These are phyloP conservation scores for Hyles euphorbiae DNA, from an alignment of 1,140 invertebrate species.

Conservation along the genomic window DNA sequence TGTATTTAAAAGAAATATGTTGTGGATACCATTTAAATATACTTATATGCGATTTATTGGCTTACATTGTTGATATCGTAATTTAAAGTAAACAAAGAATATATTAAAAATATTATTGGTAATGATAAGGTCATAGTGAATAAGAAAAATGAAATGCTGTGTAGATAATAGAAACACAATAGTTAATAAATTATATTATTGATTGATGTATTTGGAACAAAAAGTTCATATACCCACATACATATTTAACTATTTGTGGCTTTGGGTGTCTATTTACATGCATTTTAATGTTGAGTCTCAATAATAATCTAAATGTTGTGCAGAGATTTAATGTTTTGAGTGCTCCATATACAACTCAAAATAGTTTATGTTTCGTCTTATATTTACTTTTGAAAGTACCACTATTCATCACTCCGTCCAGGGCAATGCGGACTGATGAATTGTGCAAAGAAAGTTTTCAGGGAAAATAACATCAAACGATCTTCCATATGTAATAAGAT, in stretches of 20 bases:
- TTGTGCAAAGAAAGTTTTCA: conserved; percentile 26
- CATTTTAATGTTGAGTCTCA: conserved; percentile 1
- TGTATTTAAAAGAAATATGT: too few species aligned
- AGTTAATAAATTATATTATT: conserved; percentile 27
- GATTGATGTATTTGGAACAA: conserved; percentile 10
- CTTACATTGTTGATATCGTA: too few species aligned
- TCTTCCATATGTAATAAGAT: conserved; percentile 19
- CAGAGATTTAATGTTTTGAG: conserved; percentile 17
- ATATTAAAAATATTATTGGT: neutral
- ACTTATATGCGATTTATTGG: too few species aligned
- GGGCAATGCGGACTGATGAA: conserved; percentile 74
- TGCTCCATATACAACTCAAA: conserved; percentile 44
- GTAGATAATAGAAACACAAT: conserved; percentile 75
- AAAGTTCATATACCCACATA: conserved; percentile 68
- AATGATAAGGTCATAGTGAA: neutral
- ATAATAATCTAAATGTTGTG: conserved; percentile 47
- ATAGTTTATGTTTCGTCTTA: conserved; percentile 9
- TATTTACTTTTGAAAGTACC: conserved; percentile 13
- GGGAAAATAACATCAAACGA: conserved; percentile 16
- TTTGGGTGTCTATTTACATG: conserved; percentile 6
- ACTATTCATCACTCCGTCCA: conserved; percentile 58
- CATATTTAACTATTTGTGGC: neutral
- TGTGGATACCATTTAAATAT: too few species aligned
- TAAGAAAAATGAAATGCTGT: conserved; percentile 70
- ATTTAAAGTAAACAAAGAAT: neutral